Conservation (phyloP, 2,888 invertebrate genomes). For the Mythimna ferrago region DNA sequence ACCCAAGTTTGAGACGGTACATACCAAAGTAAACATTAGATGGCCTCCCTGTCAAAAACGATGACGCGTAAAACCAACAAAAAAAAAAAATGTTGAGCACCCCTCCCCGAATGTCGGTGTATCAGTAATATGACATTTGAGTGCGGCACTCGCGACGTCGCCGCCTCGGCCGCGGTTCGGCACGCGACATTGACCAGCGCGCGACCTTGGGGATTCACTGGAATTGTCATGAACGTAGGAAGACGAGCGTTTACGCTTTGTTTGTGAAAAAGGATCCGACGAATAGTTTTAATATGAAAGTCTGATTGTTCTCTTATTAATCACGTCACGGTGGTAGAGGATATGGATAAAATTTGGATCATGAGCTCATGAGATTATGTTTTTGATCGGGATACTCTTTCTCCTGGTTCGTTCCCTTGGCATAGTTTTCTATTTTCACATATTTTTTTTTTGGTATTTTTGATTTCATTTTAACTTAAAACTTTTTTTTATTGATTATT, state of each 20-base stretch:
- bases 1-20: too few species aligned
- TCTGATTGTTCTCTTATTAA: background rate
- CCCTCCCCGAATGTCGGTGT: constrained; percentile 72
- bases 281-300: background rate
- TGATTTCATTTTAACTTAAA: background rate
- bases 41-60: background rate
- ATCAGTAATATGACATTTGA: constrained; percentile 86
- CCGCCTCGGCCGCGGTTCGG: constrained; percentile 70
- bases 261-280: background rate
- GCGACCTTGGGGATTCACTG: constrained; percentile 62
- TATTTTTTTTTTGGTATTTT: background rate
- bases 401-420: background rate
- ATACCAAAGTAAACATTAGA: background rate
- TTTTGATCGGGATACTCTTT: background rate
- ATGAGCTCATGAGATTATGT: background rate
- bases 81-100: constrained; percentile 75
- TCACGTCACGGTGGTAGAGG: background rate
- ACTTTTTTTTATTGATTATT: too few species aligned
- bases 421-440: background rate
- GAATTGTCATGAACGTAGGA: constrained; percentile 42
- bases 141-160: constrained; percentile 81
- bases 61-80: background rate
- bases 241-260: constrained; percentile 1
- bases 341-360: background rate
- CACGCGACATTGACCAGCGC: constrained; percentile 70